Conservation (phyloP, 1,140 invertebrate species). For the Halesus radiatus region DNA sequence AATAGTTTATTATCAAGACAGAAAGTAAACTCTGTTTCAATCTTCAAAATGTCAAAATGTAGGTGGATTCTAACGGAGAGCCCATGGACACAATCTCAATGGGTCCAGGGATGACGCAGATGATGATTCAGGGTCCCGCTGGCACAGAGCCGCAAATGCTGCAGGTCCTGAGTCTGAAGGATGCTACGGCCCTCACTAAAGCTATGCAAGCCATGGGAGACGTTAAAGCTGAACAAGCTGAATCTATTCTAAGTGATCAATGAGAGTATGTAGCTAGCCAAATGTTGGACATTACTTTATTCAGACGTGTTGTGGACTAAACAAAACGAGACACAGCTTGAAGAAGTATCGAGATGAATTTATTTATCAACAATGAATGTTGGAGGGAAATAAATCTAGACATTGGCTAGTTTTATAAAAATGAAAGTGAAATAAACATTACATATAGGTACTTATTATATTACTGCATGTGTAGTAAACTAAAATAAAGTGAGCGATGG, state of each 20-base stretch:
- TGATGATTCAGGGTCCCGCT: constrained; percentile 81
- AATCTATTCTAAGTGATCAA: constrained; percentile 55
- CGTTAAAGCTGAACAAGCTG: constrained; percentile 55
- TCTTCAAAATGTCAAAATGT: constrained; percentile 35
- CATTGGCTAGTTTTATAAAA: too few species aligned
- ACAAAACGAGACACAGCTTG: neutral
- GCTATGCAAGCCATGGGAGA: constrained; percentile 72
- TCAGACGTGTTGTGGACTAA: neutral
- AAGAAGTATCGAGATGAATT: too few species aligned
- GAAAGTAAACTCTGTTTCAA: neutral
- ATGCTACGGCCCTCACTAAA: constrained; percentile 83
- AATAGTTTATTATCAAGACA: too few species aligned
- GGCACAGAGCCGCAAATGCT: constrained; percentile 82
- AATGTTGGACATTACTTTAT: neutral
- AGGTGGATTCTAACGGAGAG: constrained; percentile 79
- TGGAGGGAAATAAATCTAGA: too few species aligned
- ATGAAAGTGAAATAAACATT: too few species aligned
- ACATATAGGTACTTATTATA: too few species aligned
- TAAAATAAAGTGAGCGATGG: too few species aligned
- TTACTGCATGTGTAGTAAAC: too few species aligned
- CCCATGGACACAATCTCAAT: constrained; percentile 78
- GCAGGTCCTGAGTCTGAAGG: constrained; percentile 86
- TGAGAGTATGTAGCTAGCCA: constrained; percentile 34
- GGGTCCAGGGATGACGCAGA: constrained; percentile 81
- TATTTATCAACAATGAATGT: too few species aligned